Base-by-base conservation (phyloP, 2,888 invertebrate genomes). In the Trichogramma evanescens region DNA sequence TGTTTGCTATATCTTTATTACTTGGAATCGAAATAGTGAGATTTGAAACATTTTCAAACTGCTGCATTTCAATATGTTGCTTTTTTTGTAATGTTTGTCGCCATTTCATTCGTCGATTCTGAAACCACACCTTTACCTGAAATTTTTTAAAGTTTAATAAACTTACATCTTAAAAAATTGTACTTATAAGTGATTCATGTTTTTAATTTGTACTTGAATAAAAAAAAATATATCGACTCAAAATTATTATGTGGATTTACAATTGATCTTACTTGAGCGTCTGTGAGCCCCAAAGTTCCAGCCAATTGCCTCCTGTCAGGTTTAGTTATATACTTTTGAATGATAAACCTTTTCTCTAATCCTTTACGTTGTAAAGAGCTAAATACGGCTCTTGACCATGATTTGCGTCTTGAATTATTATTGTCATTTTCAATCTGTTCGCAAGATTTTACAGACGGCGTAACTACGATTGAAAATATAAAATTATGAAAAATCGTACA, bases 241-340 rank as follows among this genome's bases (percentile, higher is more conserved):
- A 10, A 49, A 53, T 39, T 44, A 26, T 50, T 38, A 41, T 5
- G 9, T 6, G 5, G 3, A 38, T 50, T 38, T 39, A 38, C 26
- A 38, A 39, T 50, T 9, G 38, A 53, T 60, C 69, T 67, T 72
- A 92, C 93, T 85, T 95, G 95, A 5, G 95, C 95, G 80, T 95
- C 95, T 0, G 95, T 95, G 6, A 95, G 85, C 57, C 95, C 95
- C 42, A 96, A 80, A 8, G 93, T 91, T 4, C 93, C 93, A 0
- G 95, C 95, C 63, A 96, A 79, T 77, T 95, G 94, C 68, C 95
- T 81, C 73, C 95, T 82, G 73, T 96, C 95, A 0, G 95, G 95
- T 76, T 95, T 96, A 1, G 95, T 95, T 64, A 96, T 95, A 74
- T 96, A 96, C 76, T 95, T 95, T 77, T 95, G 95, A 66, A 95